Evolutionary conservation across 2,113 vertebrate species (phyloP).

Genomic region (Melanerpes formicivorus): DNA sequence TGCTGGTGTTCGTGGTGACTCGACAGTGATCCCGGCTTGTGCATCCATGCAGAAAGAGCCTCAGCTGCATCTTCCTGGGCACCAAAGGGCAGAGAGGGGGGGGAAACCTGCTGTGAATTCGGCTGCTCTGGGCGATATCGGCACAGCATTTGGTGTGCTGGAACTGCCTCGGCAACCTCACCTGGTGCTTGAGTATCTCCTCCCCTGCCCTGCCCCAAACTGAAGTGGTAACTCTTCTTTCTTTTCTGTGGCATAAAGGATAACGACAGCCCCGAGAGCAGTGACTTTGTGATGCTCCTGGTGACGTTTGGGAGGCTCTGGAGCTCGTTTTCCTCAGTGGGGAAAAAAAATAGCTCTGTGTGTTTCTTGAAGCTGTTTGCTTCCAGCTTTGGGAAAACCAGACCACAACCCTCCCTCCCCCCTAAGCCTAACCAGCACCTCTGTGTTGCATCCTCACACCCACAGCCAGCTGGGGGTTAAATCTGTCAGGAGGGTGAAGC

Average conservation of each 20-base stretch:
- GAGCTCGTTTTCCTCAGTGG: neutral
- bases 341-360: rapidly evolving
- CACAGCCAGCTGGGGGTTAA: neutral
- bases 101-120: neutral
- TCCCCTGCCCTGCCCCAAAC: too few relatives aligned
- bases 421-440: neutral
- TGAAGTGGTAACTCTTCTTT: neutral
- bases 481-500: neutral
- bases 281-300: too few relatives aligned
- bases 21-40: too few relatives aligned
- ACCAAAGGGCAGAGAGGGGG: neutral
- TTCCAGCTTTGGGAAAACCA: neutral
- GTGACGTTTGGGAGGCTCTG: neutral
- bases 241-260: neutral
- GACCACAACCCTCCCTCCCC: too few relatives aligned
- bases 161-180: neutral
- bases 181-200: neutral
- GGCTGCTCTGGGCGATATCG: rapidly evolving
- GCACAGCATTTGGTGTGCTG: rapidly evolving
- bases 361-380: neutral
- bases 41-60: rapidly evolving
- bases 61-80: neutral
- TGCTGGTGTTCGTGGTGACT: neutral
- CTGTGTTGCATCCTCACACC: neutral
- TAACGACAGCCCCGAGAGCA: neutral